Conservation (phyloP, 2,888 invertebrate species). For the Rhamnusium bicolor region DNA sequence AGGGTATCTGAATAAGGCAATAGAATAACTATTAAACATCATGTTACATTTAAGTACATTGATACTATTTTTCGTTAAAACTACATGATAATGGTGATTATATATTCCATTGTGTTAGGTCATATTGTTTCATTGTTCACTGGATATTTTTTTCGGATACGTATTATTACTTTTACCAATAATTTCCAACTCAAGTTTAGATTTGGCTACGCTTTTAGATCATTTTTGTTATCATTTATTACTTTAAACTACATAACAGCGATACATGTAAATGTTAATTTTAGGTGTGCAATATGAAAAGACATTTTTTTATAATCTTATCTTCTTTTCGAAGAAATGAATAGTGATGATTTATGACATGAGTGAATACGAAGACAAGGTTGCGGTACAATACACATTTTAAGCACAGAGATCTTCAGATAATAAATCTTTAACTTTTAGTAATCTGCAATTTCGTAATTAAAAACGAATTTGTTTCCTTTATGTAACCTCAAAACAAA, state of each 20-base stretch:
- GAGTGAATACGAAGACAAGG: neutral
- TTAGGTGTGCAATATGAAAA: neutral
- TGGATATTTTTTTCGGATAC: too few relatives aligned
- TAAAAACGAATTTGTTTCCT: conserved; percentile 15
- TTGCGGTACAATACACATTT: neutral
- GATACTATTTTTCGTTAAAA: too few relatives aligned
- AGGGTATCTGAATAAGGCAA: too few relatives aligned
- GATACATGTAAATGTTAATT: neutral
- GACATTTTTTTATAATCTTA: neutral
- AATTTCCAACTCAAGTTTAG: too few relatives aligned
- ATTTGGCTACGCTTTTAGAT: too few relatives aligned
- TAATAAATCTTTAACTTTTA: conserved; percentile 7
- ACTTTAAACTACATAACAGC: neutral
- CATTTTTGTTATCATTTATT: too few relatives aligned
- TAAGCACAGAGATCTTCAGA: conserved; percentile 3
- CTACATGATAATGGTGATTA: too few relatives aligned
- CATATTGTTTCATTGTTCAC: too few relatives aligned
- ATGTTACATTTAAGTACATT: too few relatives aligned
- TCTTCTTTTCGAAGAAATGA: neutral
- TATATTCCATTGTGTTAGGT: too few relatives aligned
- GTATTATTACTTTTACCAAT: too few relatives aligned
- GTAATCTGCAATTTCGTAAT: conserved; percentile 18
- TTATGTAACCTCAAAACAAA: conserved; percentile 25
- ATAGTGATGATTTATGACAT: conserved; percentile 21
- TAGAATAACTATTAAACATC: too few relatives aligned